A percentile compares a stretch with the other conserved stretches of the same genome.
Evolutionary conservation across 1,140 invertebrate species (phyloP).

Genomic region (Battus philenor): DNA sequence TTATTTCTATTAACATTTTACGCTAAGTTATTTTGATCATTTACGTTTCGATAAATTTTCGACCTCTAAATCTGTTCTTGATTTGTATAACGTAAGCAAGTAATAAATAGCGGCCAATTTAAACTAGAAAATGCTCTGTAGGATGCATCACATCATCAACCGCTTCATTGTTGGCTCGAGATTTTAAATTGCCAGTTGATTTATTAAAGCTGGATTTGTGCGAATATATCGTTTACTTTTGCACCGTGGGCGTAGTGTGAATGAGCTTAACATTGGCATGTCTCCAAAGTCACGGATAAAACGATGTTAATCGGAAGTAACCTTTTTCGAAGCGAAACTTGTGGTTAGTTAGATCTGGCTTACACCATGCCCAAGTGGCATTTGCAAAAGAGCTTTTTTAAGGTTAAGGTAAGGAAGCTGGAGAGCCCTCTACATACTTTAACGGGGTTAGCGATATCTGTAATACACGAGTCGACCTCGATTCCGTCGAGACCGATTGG

Average conservation of each 20-base stretch:
- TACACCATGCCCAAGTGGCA: too few species aligned
- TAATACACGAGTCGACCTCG: too few species aligned
- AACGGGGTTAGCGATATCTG: too few species aligned
- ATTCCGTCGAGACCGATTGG: too few species aligned
- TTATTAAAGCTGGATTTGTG: constrained; percentile 17
- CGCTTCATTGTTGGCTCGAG: not conserved
- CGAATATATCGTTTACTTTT: constrained; percentile 42
- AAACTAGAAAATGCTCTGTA: not conserved
- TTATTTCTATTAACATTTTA: not conserved
- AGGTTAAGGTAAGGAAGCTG: too few species aligned
- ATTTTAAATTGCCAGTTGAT: constrained; percentile 18
- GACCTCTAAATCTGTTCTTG: not conserved
- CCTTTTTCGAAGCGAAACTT: too few species aligned
- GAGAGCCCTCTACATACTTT: too few species aligned
- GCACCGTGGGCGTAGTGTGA: constrained; percentile 56
- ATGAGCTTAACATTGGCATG: constrained; percentile 62
- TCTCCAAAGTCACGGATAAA: constrained; percentile 49
- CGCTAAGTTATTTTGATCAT: not conserved
- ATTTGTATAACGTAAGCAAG: not conserved
- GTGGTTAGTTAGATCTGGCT: too few species aligned
- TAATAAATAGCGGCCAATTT: constrained; percentile 2
- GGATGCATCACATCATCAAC: not conserved
- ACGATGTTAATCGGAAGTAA: constrained; percentile 51
- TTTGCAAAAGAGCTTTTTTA: too few species aligned
- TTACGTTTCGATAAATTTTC: not conserved